Evolutionary conservation across 2,113 vertebrate genomes (phyloP), one percentile per base, ranked within the genome.

Genomic region (Microcebus ravelobensis): DNA sequence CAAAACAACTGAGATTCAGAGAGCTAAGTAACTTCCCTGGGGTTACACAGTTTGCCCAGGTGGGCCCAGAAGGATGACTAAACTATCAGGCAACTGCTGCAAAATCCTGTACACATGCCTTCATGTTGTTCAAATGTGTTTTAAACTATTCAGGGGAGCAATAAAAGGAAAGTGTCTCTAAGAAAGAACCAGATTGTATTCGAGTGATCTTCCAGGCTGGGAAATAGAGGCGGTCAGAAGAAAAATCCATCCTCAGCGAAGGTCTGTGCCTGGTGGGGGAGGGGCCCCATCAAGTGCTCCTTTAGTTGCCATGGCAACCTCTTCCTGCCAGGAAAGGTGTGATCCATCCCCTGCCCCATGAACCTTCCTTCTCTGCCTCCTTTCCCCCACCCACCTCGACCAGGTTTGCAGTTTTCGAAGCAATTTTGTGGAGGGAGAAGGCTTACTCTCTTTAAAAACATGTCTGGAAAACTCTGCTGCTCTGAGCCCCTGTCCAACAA

Each of bases 1-100:
- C 70, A 82, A 95, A 90, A 74, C 45, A 73, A 48, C 74, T 61
- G 63, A 79, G 57, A n/a, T 52, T 87, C 45, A 42, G 91, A 88
- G 50, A 65, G 57, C n/a, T 48, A 45, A 81, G 48, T 36, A 48
- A 77, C 57, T 82, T 94, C 31, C 73, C 27, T 21, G 48, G 52
- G 67, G 74, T 86, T 59, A 67, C 68, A 57, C 20, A 63, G 70
- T 4, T 29, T 36, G 31, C 21, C 0, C 45, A 9, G 63, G 45
- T 17, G 52, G 21, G 45, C 34, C 31, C 14, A 68, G 87, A 65
- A 42, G 18, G 21, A 31, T 42, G 63, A 91, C 48, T 39, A 68
- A 68, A 27, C 15, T 52, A 27, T 68, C 15, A 85, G 80, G 23
- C 84, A 80, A 52, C 52, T 1, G 5, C 50, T 63, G 10, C 45